These are phyloP conservation scores for Esox niger DNA, from an alignment of 2,113 vertebrate species.

Conservation along the genomic window DNA sequence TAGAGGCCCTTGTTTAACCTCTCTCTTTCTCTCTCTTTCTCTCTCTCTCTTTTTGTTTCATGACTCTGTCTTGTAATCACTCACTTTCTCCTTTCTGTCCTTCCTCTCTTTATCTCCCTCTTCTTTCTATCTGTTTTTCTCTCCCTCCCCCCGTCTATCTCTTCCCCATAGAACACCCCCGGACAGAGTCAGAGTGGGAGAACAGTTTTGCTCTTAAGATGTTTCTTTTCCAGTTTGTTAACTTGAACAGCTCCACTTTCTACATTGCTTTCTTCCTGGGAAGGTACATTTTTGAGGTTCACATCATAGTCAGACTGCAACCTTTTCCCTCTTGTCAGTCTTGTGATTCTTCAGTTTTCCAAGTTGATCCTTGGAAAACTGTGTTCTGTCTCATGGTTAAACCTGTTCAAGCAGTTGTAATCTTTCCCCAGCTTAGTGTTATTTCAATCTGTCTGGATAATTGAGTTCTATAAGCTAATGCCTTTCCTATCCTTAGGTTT, in stretches of 20 bases:
- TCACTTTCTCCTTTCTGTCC: neutral
- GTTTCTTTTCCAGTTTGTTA: slow-evolving; percentile 99
- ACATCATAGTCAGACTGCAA: slow-evolving; percentile 2
- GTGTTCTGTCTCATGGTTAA: neutral
- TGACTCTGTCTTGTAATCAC: neutral
- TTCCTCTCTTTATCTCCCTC: neutral
- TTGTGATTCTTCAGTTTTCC: neutral
- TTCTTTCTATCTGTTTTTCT: slow-evolving; percentile 3
- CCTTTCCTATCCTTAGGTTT: slow-evolving; percentile 77
- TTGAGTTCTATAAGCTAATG: slow-evolving; percentile 53
- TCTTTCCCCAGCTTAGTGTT: neutral
- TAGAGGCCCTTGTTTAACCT: too few species aligned
- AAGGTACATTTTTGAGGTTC: slow-evolving; percentile 74
- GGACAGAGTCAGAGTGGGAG: slow-evolving; percentile 98
- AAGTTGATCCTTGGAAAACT: neutral
- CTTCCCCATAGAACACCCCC: slow-evolving; percentile 83
- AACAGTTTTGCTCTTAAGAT: slow-evolving; percentile 98
- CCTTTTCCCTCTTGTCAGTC: neutral
- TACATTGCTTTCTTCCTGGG: slow-evolving; percentile 98
- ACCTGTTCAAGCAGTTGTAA: neutral
- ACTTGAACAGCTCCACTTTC: slow-evolving; percentile 97
- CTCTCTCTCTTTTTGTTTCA: slow-evolving; percentile 10
- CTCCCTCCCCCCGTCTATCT: slow-evolving; percentile 15
- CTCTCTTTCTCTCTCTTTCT: neutral
- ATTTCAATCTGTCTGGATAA: slow-evolving; percentile 26